A percentile compares a stretch with the other conserved stretches of the same genome.
Evolutionary conservation across 2,888 invertebrate genomes (phyloP).

Genomic region (Druceiella hillmani): DNA sequence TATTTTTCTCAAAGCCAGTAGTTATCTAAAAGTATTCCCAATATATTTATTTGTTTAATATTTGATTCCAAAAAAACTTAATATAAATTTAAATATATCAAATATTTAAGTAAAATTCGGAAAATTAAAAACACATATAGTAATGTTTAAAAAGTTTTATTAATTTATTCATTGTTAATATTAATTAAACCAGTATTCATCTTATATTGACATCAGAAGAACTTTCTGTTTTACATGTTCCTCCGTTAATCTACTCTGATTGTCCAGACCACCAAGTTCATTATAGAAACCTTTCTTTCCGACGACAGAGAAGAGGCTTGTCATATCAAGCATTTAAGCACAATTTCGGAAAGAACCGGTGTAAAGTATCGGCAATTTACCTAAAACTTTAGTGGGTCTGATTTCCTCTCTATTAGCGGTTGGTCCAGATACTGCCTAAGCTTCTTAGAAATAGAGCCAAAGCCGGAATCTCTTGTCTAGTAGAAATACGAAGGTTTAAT

Average conservation of each 20-base stretch:
- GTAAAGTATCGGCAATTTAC: conserved; percentile 21
- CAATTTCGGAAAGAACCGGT: conserved; percentile 27
- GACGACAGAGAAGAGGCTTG: conserved; percentile 22
- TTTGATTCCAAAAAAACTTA: too few relatives aligned
- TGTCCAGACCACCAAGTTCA: conserved; percentile 25
- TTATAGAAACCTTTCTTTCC: conserved; percentile 20
- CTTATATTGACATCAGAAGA: conserved; percentile 23
- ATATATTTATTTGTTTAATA: too few relatives aligned
- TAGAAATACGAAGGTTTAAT: too few relatives aligned
- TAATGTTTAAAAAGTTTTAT: too few relatives aligned
- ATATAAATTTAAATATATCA: too few relatives aligned
- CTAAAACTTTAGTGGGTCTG: conserved; percentile 23
- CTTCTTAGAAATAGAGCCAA: conserved; percentile 19
- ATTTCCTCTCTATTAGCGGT: conserved; percentile 17
- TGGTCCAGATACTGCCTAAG: conserved; percentile 27
- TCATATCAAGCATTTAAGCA: conserved; percentile 25
- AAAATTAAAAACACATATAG: too few relatives aligned
- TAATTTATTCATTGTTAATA: too few relatives aligned
- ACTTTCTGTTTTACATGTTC: conserved; percentile 25
- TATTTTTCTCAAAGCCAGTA: too few relatives aligned
- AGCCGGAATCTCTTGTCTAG: too few relatives aligned
- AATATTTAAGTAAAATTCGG: too few relatives aligned
- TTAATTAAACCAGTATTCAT: conserved; percentile 29
- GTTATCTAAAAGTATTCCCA: too few relatives aligned
- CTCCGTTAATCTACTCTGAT: conserved; percentile 26